Evolutionary conservation across 2,888 invertebrate genomes (phyloP).

Genomic region (Sarcophaga rosellei): DNA sequence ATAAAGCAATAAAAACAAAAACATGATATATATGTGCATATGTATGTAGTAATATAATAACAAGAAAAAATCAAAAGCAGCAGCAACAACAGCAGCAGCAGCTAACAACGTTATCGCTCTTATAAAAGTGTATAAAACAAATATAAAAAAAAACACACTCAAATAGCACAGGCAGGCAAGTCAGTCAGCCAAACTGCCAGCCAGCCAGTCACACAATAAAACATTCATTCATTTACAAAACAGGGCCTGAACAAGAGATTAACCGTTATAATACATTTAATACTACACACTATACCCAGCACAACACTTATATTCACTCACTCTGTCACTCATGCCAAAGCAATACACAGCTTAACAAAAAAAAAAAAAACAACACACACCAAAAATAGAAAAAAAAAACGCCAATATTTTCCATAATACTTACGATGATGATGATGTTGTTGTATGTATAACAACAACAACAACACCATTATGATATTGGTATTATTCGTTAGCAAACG

Average conservation of each 20-base stretch:
- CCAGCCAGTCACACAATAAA: conserved; percentile 40
- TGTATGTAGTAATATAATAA: background rate
- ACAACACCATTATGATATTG: background rate
- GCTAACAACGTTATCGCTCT: conserved; percentile 65
- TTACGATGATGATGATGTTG: background rate
- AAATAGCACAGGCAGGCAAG: background rate
- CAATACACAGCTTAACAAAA: conserved; percentile 1
- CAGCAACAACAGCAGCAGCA: conserved; percentile 53
- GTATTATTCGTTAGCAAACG: too few relatives aligned
- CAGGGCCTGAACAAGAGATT: conserved; percentile 71
- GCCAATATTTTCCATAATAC: background rate
- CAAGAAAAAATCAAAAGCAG: conserved; percentile 20
- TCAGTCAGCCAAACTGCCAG: conserved; percentile 53
- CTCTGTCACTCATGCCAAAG: background rate
- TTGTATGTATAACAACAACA: background rate
- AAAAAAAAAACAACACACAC: background rate
- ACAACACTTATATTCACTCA: conserved; percentile 2
- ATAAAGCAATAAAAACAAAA: conserved; percentile 52
- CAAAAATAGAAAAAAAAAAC: background rate
- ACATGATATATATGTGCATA: background rate
- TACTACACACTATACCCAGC: conserved; percentile 61
- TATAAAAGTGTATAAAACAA: conserved; percentile 53
- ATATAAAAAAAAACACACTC: conserved; percentile 47
- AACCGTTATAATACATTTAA: conserved; percentile 67
- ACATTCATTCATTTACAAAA: conserved; percentile 69